Base-by-base conservation (phyloP, 2,797 vertebrate species). In the Gadopsis marmoratus region DNA sequence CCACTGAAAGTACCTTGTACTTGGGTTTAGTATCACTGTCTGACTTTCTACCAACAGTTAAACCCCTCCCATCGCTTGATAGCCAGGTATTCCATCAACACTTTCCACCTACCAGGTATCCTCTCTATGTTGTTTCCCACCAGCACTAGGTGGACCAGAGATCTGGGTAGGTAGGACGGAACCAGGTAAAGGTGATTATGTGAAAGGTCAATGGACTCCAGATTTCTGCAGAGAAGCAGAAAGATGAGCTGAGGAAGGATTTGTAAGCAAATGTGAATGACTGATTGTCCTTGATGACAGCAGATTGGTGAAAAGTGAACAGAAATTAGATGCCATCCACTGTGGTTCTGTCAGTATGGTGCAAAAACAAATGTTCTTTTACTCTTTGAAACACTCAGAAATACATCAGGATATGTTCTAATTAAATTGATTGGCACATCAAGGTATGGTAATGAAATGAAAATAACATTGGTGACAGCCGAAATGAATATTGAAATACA, bases 141-240 rank as follows among this genome's bases (percentile, higher is more conserved):
- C 63, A 99, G 93, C 67, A 99, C 95, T 2, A 99, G 94, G 79
- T 99, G 98, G 76, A 98, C 85, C 84, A 99, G 91, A 23, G 97
- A 97, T 87, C 92, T 97, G 29, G 98, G 98, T 69, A 99, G 92
- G 82, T 97, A 98, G 58, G 98, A 99, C 0, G 98, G 98, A 66
- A 99, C 98, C 7, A 98, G 95, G 84, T 98, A 97, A 26, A 99
- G 90, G 8, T 96, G 95, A 82, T 99, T 99, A 45, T 98, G 93
- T 4, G 98, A 99, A 41, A 99, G 95, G 81, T 99, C 98, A 0
- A 99, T 96, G 7, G 97, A 99, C 89, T 99, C 98, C 87, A 99
- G 93, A 89, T 97, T 97, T 93, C 98, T 99, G 92, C 48, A 71
- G 83, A 78, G 50, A 78, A 68, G 10, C 11, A 56, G 2, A 31